Base-by-base conservation (phyloP, 2,113 vertebrate genomes). In the Gnathonemus echidnorhynchus region DNA sequence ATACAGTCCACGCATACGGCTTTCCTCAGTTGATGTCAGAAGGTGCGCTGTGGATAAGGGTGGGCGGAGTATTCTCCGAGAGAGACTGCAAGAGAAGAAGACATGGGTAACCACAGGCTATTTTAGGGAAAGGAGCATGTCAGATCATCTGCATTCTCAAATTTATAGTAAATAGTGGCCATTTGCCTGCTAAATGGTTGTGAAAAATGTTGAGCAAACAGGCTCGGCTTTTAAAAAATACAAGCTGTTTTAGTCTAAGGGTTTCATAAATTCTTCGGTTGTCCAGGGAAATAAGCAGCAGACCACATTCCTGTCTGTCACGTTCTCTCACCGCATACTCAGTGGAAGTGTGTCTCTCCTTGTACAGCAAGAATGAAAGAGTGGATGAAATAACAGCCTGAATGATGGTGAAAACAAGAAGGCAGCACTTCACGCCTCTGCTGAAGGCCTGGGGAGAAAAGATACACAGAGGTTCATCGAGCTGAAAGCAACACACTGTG, bases 241-340 rank as follows among this genome's bases (percentile, higher is more conserved):
- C 74, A 77, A 77, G 35, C 1, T 19, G 35, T 77, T 42, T 77
- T 42, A 35, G 15, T 39, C 74, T 42, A 39, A 77, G 5, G 74
- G 35, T 77, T 77, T 42, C 5, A 39, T 42, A 77, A 77, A 77
- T 77, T 77, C 35, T 77, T 77, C 5, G 74, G 15, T 7, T 39
- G 13, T 77, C 3, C 31, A 39, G 11, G 35, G 4, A 83, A 39
- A 7, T 39, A 58, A 21, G 48, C 39, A 80, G 17, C 13, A 45
- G 85, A 70, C n/a, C 10, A 89, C 10, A 27, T 15, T 77, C 0
- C 42, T 50, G 27, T 84, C 15, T 70, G 31, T 90, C 45, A 48
- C 15, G 0, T 62, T n/a, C 46, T 66, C 95, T 95, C 94, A 96
- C 96, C 48, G 15, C 0, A 15, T 96, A 96, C 2, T 85, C 89